Percentiles rank a stretch among this genome's conserved stretches.
Evolutionary conservation across 2,113 vertebrate species (phyloP).

Genomic region (Suncus etruscus): DNA sequence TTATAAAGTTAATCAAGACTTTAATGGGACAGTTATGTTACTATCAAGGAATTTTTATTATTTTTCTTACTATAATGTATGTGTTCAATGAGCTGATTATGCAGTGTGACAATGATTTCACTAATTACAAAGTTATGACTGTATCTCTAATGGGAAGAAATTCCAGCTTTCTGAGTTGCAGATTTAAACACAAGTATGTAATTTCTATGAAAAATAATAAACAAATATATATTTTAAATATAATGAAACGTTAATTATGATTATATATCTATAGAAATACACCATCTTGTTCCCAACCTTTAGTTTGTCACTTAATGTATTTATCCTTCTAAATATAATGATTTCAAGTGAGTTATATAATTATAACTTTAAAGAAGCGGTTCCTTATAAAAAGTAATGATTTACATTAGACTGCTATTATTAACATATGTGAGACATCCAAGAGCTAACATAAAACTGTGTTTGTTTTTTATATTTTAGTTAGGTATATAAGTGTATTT

Average conservation of each 20-base stretch:
- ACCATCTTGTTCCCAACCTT: slow-evolving; percentile 16
- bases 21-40: slow-evolving; percentile 85
- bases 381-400: not conserved
- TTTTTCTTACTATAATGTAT: slow-evolving; percentile 83
- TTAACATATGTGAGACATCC: not conserved
- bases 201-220: slow-evolving; percentile 68
- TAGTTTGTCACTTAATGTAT: not conserved
- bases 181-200: slow-evolving; percentile 71
- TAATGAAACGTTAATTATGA: slow-evolving; percentile 61
- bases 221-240: slow-evolving; percentile 32
- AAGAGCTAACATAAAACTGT: not conserved
- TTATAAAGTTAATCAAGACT: slow-evolving; percentile 88
- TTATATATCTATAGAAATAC: slow-evolving; percentile 28
- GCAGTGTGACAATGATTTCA: slow-evolving; percentile 82
- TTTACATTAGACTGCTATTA: not conserved
- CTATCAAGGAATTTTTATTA: slow-evolving; percentile 72
- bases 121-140: slow-evolving; percentile 87
- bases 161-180: slow-evolving; percentile 73
- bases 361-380: not conserved
- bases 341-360: slow-evolving; percentile 40
- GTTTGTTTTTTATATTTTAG: not conserved
- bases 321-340: slow-evolving; percentile 21
- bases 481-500: not conserved
- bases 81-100: slow-evolving; percentile 85
- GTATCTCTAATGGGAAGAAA: slow-evolving; percentile 76